Base-by-base conservation (phyloP, 2,888 invertebrate genomes). In the Pyralis farinalis region DNA sequence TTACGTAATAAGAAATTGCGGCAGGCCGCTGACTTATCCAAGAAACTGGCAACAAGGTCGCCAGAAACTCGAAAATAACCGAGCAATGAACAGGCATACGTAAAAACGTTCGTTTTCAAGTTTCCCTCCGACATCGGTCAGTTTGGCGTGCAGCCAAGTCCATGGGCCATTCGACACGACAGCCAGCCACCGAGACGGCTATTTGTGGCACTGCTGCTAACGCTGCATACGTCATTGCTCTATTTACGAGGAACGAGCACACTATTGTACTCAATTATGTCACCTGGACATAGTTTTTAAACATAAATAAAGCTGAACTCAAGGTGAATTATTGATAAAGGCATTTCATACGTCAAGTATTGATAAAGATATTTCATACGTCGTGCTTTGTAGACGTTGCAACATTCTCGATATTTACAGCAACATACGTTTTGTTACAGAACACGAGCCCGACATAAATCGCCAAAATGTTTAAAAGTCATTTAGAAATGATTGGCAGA, bases 401-500 rank as follows among this genome's bases (percentile, higher is more conserved):
- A 22, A 2, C 12, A 10, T 10, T 37, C 43, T 27, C 16, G 37
- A 34, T 29, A 11, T 34, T 30, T 43, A 51, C 37, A 38, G 9
- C 16, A 12, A 32, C 34, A 35, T 32, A 11, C 38, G 40, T 58
- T 72, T 79, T 71, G 63, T 87, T 86, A 42, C 89, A 94, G 95
- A 93, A 91, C 92, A 94, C 94, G 95, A 95, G 92, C 92, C 91
- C 90, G 87, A 91, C 92, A 91, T 90, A 91, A 91, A 83, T 90
- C 79, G 91, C 87, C 91, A 94, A 93, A 91, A 95, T 96, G 94
- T 95, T 96, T 91, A 96, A 94, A 91, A 95, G 90, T 89, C 96
- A 96, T 91, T 93, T 96, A 91, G 96, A 96, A 91, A 96, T 96
- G 95, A 96, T 96, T 84, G 95, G 96, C 90, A 94, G 96, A 90